phyloP scores from a whole-genome alignment of 2,888 invertebrate species.

The Stenchaetothrips biformis region DNA sequence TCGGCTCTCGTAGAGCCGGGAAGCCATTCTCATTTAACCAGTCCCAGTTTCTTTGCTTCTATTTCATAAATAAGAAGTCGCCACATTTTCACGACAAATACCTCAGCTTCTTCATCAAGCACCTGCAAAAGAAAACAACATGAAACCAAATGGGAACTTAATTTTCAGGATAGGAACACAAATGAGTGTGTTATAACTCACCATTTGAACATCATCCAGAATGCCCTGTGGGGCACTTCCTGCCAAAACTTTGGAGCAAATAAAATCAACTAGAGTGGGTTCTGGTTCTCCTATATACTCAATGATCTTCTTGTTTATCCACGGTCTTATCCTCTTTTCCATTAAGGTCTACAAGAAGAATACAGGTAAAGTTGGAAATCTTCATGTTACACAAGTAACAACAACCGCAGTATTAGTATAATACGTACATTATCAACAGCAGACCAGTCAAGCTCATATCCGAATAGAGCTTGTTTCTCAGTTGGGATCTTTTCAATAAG shows the following conservation, averaged over 20 bases:
- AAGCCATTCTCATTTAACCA: slow-evolving; percentile 59
- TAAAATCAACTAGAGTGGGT: slow-evolving; percentile 96
- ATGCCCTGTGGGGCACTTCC: slow-evolving; percentile 91
- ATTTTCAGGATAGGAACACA: slow-evolving; percentile 29
- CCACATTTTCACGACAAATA: slow-evolving; percentile 99
- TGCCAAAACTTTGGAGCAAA: slow-evolving; percentile 94
- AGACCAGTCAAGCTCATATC: slow-evolving; percentile 87
- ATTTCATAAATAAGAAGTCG: slow-evolving; percentile 97
- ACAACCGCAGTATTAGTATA: slow-evolving; percentile 17
- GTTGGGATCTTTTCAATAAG: slow-evolving; percentile 98
- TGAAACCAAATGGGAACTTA: slow-evolving; percentile 28
- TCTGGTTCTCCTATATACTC: slow-evolving; percentile 99
- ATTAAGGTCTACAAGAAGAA: slow-evolving; percentile 59
- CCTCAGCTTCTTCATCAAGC: slow-evolving; percentile 98
- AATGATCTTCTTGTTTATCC: slow-evolving; percentile 99
- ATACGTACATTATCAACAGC: slow-evolving; percentile 64
- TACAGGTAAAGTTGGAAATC: slow-evolving; percentile 2
- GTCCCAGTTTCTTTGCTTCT: slow-evolving; percentile 93
- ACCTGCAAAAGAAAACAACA: slow-evolving; percentile 59
- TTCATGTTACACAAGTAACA: slow-evolving; percentile 6
- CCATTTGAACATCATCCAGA: slow-evolving; percentile 98
- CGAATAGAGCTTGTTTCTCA: slow-evolving; percentile 93
- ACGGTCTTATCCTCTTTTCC: slow-evolving; percentile 95
- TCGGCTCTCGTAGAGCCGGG: slow-evolving; percentile 12
- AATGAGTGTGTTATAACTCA: slow-evolving; percentile 46